Evolutionary conservation across 1,140 invertebrate species (phyloP).

Genomic region (Matsumurasca onukii): DNA sequence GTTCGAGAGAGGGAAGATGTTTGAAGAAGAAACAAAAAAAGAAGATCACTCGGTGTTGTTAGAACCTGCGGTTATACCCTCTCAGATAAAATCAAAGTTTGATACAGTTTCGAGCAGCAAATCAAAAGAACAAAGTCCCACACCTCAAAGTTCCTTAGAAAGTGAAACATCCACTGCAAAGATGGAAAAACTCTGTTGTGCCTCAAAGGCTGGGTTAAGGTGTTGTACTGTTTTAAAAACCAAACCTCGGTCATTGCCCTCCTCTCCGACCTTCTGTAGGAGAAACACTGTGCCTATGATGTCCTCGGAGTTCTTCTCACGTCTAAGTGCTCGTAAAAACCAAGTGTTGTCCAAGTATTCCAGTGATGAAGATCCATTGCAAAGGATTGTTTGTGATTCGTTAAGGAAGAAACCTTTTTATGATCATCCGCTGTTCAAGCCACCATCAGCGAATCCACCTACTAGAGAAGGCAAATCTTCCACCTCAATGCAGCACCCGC

Average conservation of each 20-base stretch:
- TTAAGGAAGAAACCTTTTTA: constrained; percentile 47
- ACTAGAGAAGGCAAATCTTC: neutral
- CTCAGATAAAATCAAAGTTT: constrained; percentile 22
- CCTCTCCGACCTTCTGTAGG: constrained; percentile 38
- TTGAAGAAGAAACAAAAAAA: constrained; percentile 19
- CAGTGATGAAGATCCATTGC: constrained; percentile 11
- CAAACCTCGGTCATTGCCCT: constrained; percentile 39
- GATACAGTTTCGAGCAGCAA: constrained; percentile 5
- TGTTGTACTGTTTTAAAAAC: constrained; percentile 28
- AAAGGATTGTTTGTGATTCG: constrained; percentile 12
- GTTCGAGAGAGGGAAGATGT: constrained; percentile 31
- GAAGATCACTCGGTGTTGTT: constrained; percentile 28
- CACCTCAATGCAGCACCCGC: constrained; percentile 25
- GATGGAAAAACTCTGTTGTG: neutral
- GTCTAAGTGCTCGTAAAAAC: constrained; percentile 8
- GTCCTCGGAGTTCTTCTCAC: constrained; percentile 14
- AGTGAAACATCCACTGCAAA: neutral
- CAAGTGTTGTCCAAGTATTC: constrained; percentile 27
- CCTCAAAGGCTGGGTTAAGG: constrained; percentile 8
- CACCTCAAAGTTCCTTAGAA: constrained; percentile 9
- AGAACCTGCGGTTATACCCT: constrained; percentile 41
- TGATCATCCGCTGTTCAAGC: constrained; percentile 53
- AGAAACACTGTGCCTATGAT: constrained; percentile 28
- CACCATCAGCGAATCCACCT: constrained; percentile 6
- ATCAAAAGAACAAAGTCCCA: constrained; percentile 24